Percentiles rank a stretch among this genome's conserved stretches.
These are phyloP conservation scores for Zygaena filipendulae DNA, from an alignment of 2,888 invertebrate genomes.

Conservation along the genomic window DNA sequence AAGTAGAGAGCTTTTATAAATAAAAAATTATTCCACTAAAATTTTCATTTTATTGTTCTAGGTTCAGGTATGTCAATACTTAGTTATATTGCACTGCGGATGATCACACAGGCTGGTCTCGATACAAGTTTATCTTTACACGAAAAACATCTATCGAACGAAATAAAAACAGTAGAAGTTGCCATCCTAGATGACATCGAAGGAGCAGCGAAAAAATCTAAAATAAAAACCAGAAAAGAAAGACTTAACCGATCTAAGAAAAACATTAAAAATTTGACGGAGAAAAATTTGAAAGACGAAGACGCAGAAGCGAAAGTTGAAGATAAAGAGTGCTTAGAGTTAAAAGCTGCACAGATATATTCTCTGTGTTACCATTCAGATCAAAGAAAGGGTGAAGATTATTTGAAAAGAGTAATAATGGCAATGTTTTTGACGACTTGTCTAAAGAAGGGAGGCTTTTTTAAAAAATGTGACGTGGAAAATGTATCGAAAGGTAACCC, in stretches of 20 bases:
- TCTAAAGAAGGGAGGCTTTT: constrained; percentile 75
- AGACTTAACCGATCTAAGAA: constrained; percentile 46
- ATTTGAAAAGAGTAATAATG: constrained; percentile 81
- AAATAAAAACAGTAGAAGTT: constrained; percentile 36
- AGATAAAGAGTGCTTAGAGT: constrained; percentile 42
- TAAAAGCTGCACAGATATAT: constrained; percentile 61
- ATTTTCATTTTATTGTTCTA: too few relatives aligned
- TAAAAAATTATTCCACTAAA: too few relatives aligned
- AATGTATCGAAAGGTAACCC: constrained; percentile 32
- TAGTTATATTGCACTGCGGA: constrained; percentile 78
- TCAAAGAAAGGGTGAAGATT: constrained; percentile 73
- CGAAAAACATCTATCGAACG: constrained; percentile 41
- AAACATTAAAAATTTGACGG: constrained; percentile 33
- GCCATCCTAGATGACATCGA: constrained; percentile 45
- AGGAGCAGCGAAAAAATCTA: constrained; percentile 43
- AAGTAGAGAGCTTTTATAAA: too few relatives aligned
- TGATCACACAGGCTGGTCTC: constrained; percentile 77
- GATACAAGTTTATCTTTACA: constrained; percentile 55
- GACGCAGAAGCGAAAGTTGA: constrained; percentile 30
- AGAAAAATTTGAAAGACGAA: constrained; percentile 33
- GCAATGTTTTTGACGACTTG: constrained; percentile 78
- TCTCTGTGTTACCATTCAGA: constrained; percentile 75
- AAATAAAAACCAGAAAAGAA: constrained; percentile 51
- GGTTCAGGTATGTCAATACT: constrained; percentile 85
- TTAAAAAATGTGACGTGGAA: constrained; percentile 42